Evolutionary conservation across 2,113 vertebrate genomes (phyloP), one percentile per base, ranked within the genome.

Genomic region (Peromyscus polionotus): DNA sequence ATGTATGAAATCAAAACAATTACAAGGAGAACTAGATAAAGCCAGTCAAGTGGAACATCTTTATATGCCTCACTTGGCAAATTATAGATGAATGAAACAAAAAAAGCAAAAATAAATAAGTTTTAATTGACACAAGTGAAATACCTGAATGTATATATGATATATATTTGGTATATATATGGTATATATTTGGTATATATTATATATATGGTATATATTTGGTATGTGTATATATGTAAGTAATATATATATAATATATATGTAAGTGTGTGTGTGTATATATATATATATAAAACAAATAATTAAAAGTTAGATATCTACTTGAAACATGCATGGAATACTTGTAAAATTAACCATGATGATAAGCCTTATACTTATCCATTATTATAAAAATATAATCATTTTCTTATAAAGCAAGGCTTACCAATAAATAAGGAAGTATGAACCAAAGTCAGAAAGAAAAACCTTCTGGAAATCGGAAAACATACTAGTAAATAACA

Each of bases 281-380:
- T 51, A 51, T 51, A 51, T 51, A 72, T 14, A 33, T 51, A 54
- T 24, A 59, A 14, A 28, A 5, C 17, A 93, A 70, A 79, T 79
- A 81, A 88, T 93, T 86, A 61, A 54, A 89, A n/a, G 42, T 20
- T 63, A 86, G 24, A 36, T 7, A 31, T 39, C 59, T 24, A 54
- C 31, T 79, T 90, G 67, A 96, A 80, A 95, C 45, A 83, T 16
- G 72, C 39, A 90, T 84, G 59, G 90, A 75, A 94, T 48, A 88
- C n/a, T 75, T 63, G 73, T 59, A 93, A 95, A 80, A 31, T 36
- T 68, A 59, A n/a, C 13, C 42, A 93, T 13, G 70, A 48, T 48
- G 42, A 36, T 45, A 77, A 65, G 45, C 10, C 28, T 70, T 42
- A 36, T 72, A 63, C 10, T 36, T 59, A 45, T 7, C 11, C 42